Evolutionary conservation across 2,797 vertebrate genomes (phyloP), one percentile per base, ranked within the genome.

Genomic region (Nannoperca australis): DNA sequence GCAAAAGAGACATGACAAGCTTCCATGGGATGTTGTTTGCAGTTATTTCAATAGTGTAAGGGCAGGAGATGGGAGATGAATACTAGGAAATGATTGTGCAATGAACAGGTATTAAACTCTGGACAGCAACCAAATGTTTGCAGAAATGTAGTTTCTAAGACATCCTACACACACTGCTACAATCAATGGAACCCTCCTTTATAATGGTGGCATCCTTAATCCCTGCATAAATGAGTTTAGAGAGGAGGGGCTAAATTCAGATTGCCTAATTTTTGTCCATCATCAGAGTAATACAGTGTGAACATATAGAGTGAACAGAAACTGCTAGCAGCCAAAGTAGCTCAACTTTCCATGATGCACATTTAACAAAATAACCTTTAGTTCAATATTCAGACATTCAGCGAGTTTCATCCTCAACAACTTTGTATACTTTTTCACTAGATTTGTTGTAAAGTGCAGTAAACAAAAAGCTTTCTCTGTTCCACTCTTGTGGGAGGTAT

Each of bases 1-100:
- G n/a, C 27, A 58, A 76, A 59, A 66, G 44, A 78, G 45, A 69
- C 2, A 3, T 2, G 22, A 78, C 73, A 78, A 85, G 84, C 76
- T 49, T 73, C 73, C 24, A 73, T 49, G 12, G 38, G 59, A 45
- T 30, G 47, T 56, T 44, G n/a, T 75, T 56, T 70, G 40, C 49
- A 49, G 49, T 68, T 67, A 14, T 74, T 44, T 62, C 44, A 70
- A 7, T 24, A 18, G 49, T 44, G 40, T 34, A 36, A 56, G 13
- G 36, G 17, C 20, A 24, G 44, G 38, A 20, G 30, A 53, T 44
- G 32, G 17, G 3, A 47, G 38, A n/a, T 38, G 9, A 56, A 62
- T 42, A 18, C 18, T 38, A 38, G 10, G 36, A 38, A 38, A 63
- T 59, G n/a, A 50, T 72, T 18, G 13, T 56, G n/a, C 10, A 45